Percentiles rank a stretch among this genome's conserved stretches.
phyloP scores from a whole-genome alignment of 2,888 invertebrate genomes.

The Chloroclysta siterata region DNA sequence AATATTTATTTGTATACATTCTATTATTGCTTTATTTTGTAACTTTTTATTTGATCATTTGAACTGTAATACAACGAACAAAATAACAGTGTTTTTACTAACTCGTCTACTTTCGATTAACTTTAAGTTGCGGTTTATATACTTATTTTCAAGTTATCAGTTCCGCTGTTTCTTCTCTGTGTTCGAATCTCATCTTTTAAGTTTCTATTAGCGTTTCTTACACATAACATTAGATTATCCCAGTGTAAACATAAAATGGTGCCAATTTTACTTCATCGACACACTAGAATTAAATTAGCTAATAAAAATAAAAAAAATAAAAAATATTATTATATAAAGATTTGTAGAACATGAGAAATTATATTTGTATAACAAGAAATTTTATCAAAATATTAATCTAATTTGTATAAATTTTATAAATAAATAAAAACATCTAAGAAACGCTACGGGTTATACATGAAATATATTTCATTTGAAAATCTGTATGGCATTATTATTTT shows the following conservation, averaged over 20 bases:
- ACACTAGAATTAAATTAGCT: conserved; percentile 37
- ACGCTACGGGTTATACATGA: conserved; percentile 83
- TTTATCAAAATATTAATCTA: conserved; percentile 49
- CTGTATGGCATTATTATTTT: conserved; percentile 53
- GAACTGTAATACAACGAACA: conserved; percentile 51
- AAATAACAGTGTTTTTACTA: conserved; percentile 60
- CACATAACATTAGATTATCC: conserved; percentile 36
- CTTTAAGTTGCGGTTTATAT: conserved; percentile 78
- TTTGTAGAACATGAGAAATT: conserved; percentile 45
- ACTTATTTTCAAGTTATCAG: conserved; percentile 72
- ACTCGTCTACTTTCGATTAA: conserved; percentile 31
- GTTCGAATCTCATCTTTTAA: conserved; percentile 75
- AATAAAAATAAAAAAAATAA: conserved; percentile 27
- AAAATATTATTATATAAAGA: conserved; percentile 41
- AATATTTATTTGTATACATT: conserved; percentile 38
- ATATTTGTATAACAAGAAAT: conserved; percentile 52
- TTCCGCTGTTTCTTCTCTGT: conserved; percentile 68
- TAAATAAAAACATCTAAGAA: conserved; percentile 76
- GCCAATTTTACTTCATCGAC: conserved; percentile 39
- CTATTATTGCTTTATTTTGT: conserved; percentile 75
- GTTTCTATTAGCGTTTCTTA: conserved; percentile 73
- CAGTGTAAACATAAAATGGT: conserved; percentile 37
- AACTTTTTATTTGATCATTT: conserved; percentile 65
- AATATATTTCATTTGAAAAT: conserved; percentile 82
- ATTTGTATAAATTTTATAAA: conserved; percentile 57